Evolutionary conservation across 2,113 vertebrate genomes (phyloP).

Genomic region (Myotis lucifugus): DNA sequence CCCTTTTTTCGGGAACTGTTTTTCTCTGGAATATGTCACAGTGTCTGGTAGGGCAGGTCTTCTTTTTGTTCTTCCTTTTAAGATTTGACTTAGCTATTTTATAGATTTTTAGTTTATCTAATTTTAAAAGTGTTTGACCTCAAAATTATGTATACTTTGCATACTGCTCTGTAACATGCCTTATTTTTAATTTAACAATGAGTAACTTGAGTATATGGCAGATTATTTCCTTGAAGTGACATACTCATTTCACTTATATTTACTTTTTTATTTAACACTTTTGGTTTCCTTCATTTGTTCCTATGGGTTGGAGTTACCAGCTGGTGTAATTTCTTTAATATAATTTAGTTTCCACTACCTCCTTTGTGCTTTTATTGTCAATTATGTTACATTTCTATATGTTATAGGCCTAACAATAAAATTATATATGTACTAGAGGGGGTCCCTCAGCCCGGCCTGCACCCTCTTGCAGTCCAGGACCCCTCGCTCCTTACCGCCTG

Average conservation of each 20-base stretch:
- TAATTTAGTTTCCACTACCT: not conserved
- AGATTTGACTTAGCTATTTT: not conserved
- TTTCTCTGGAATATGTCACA: not conserved
- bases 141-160: not conserved
- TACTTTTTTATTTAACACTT: not conserved
- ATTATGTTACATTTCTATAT: not conserved
- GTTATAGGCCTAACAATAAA: not conserved
- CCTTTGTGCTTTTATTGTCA: slow-evolving; percentile 16
- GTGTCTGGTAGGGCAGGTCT: not conserved
- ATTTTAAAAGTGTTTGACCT: not conserved
- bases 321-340: not conserved
- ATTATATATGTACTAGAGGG: not conserved
- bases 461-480: too few relatives aligned
- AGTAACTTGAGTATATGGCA: not conserved
- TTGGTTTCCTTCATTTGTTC: slow-evolving; percentile 7
- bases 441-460: too few relatives aligned
- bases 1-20: not conserved
- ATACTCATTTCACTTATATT: not conserved
- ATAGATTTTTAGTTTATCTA: not conserved
- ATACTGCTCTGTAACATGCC: too few relatives aligned
- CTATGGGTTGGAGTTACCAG: not conserved
- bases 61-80: slow-evolving; percentile 11
- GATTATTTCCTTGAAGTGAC: not conserved
- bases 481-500: too few relatives aligned
- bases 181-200: not conserved